Evolutionary conservation across 2,113 vertebrate species (phyloP).

Genomic region (Xenus cinereus): DNA sequence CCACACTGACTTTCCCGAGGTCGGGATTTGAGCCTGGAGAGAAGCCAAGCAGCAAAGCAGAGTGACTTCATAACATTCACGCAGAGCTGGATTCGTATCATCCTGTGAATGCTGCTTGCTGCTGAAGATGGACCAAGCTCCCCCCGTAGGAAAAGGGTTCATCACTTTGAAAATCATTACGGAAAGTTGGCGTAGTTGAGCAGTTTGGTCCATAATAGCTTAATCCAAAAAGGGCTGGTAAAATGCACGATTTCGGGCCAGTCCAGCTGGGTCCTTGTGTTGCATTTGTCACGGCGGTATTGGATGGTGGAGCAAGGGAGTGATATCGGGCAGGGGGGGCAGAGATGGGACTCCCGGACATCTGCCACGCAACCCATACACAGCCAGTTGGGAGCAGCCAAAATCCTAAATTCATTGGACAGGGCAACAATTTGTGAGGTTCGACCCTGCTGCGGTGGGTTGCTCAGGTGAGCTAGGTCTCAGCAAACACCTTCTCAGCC

Average conservation of each 20-base stretch:
- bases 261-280: slow-evolving; percentile 16
- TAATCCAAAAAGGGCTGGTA: background rate
- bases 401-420: background rate
- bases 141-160: rapidly evolving
- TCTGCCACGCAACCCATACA: background rate
- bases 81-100: background rate
- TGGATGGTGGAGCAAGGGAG: background rate
- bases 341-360: background rate
- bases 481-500: background rate
- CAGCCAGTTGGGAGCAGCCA: background rate
- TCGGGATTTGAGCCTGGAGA: background rate
- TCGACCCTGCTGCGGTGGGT: rapidly evolving
- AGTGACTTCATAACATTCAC: rapidly evolving
- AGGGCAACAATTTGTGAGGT: background rate
- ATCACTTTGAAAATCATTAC: background rate
- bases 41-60: background rate
- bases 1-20: rapidly evolving
- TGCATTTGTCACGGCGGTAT: background rate
- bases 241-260: background rate
- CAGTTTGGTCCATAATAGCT: background rate
- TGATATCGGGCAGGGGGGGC: rapidly evolving
- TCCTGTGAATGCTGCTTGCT: rapidly evolving
- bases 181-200: background rate
- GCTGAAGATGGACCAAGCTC: background rate
- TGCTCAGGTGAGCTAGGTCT: background rate